Base-by-base conservation (phyloP, 1,140 invertebrate species). In the Lucilia cuprina region DNA sequence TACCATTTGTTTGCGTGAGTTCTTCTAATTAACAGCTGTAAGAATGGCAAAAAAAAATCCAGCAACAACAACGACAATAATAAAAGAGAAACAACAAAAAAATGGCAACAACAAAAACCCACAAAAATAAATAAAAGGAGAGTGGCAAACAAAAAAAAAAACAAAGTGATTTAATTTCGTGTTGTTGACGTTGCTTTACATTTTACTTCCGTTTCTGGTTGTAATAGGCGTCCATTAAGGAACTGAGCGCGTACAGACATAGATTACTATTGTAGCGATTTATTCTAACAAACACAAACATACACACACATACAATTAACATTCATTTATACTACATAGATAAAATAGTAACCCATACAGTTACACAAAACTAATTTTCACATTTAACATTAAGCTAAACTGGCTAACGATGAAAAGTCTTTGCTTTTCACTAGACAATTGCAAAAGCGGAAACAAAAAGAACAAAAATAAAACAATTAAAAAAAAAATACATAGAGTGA, bases 101-200 rank as follows among this genome's bases (percentile, higher is more conserved):
- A 74, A 30, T 30, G 8, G 17, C 34, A 77, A 35, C 74, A 77
- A 41, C 75, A 78, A 78, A 60, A 60, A n/a, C 55, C 55, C 14
- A 70, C 77, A 80, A 50, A 47, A 19, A 19, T 4, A 19, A 80
- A 8, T 12, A 25, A 8, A 80, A 49, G 9, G 41, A 41, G 7
- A 80, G 21, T 10, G 9, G 49, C 5, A 50, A 80, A 49, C 19
- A 49, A 80, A 17, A 34, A n/a, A 47, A 13, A 25, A 19, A 80
- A 49, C 77, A 80, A 49, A 80, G 19, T 80, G 41, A 80, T 80
- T 80, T 80, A 80, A 80, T 80, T 80, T 80, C 77, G 19, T 80
- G 77, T 80, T 80, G 77, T 80, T 80, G 77, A 80, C 77, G 77
- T 80, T 80, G 77, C 77, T 80, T 80, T 80, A 80, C 77, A 80